Evolutionary conservation across 2,113 vertebrate species (phyloP), one percentile per base, ranked within the genome.

Genomic region (Opisthocomus hoazin): DNA sequence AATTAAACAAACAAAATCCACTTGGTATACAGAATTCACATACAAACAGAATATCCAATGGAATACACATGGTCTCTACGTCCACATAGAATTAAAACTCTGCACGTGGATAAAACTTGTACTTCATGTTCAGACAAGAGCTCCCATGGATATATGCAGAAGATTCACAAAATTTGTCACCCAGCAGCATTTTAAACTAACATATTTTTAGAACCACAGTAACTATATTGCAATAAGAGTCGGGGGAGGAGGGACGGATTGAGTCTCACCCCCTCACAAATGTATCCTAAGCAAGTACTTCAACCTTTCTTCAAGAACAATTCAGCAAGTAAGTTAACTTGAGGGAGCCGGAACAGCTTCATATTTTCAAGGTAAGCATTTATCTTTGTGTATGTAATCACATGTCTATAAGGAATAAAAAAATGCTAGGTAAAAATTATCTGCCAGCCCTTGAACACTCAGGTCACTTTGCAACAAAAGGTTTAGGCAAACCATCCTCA

Each of bases 1-100:
- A 91, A 69, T n/a, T 70, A 78, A 97, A 94, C 58, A 78, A 98
- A 92, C 50, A 94, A 94, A 96, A 85, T 74, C 78, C 96, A 96
- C 97, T 98, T 97, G 93, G 93, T 97, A 97, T 98, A 98, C 96
- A 98, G 98, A 98, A 98, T 90, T 98, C 98, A 98, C 98, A 97
- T 96, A 98, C 94, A 98, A 98, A 98, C 94, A 97, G 95, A 98
- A 97, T 98, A 98, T 93, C 96, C 97, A 98, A 75, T 93, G 97
- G 88, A 97, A 92, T 97, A 98, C 97, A 93, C 79, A 97, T 89
- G 80, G 80, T 94, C 34, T 96, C 97, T 97, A 96, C 46, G 1
- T 97, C 79, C 83, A 71, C 95, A 97, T 48, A 95, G 89, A 98
- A 96, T 94, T 94, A 91, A 96, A 98, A 97, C 48, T 96, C 96